phyloP scores from a whole-genome alignment of 1,140 invertebrate genomes.

The Drosophila asahinai region DNA sequence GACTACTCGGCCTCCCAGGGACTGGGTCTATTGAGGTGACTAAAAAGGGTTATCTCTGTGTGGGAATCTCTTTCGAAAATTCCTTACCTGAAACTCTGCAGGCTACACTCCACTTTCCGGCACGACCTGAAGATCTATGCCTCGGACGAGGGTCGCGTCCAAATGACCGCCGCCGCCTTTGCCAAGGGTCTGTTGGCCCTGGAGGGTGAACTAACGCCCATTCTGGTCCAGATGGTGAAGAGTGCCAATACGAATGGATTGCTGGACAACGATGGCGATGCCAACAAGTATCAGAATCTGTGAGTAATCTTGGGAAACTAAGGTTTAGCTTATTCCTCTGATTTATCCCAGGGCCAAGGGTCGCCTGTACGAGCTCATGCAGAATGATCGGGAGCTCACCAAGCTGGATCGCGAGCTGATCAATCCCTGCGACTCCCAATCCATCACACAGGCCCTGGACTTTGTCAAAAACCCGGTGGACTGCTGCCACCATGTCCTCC shows the following conservation, averaged over 20 bases:
- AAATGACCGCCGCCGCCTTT: conserved; percentile 99
- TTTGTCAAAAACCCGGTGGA: conserved; percentile 99
- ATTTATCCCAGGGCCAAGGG: conserved; percentile 93
- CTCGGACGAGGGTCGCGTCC: conserved; percentile 99
- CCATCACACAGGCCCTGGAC: conserved; percentile 94
- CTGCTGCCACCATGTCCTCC: conserved; percentile 96
- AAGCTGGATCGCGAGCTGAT: conserved; percentile 91
- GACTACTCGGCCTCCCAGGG: conserved; percentile 92
- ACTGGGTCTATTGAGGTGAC: conserved; percentile 92
- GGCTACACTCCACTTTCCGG: conserved; percentile 98
- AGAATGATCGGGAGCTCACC: conserved; percentile 95
- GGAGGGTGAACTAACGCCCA: conserved; percentile 99
- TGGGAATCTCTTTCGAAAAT: background rate
- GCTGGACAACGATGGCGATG: conserved; percentile 98
- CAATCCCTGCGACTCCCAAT: conserved; percentile 95
- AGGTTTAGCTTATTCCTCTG: too few species aligned
- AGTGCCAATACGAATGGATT: conserved; percentile 99
- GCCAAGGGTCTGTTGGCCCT: conserved; percentile 98
- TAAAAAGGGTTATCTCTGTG: background rate
- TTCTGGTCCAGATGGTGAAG: conserved; percentile 99
- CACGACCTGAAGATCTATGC: conserved; percentile 99
- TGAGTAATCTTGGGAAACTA: conserved; percentile 86
- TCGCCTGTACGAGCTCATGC: conserved; percentile 95
- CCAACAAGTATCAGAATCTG: conserved; percentile 97
- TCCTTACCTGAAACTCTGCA: conserved; percentile 40